A percentile compares a stretch with the other conserved stretches of the same genome.
phyloP scores from a whole-genome alignment of 2,888 invertebrate genomes.

The Chrysolina oricalcia region DNA sequence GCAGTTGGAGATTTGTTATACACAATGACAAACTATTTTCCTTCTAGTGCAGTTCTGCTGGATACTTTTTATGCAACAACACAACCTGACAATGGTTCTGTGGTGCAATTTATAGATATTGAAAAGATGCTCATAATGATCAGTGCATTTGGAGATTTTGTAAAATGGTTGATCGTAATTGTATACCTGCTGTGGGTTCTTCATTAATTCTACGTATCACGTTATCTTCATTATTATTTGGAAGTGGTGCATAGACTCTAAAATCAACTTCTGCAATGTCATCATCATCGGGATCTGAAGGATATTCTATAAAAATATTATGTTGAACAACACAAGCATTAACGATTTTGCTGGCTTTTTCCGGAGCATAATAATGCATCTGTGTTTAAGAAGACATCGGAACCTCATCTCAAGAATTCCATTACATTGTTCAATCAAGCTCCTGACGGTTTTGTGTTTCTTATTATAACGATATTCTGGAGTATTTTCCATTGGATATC shows the following conservation, averaged over 20 bases:
- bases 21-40: background rate
- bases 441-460: slow-evolving; percentile 35
- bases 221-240: slow-evolving; percentile 22
- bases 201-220: slow-evolving; percentile 31
- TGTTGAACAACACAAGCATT: slow-evolving; percentile 46
- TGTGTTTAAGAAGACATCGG: slow-evolving; percentile 44
- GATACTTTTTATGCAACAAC: background rate
- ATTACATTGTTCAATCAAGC: slow-evolving; percentile 35
- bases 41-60: slow-evolving; percentile 11
- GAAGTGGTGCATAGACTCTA: slow-evolving; percentile 17
- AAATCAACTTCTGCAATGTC: slow-evolving; percentile 29
- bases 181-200: slow-evolving; percentile 28
- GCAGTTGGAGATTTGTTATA: slow-evolving; percentile 14
- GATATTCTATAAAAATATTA: slow-evolving; percentile 38
- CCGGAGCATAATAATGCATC: slow-evolving; percentile 42
- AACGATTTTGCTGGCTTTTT: slow-evolving; percentile 39
- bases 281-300: slow-evolving; percentile 36
- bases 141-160: slow-evolving; percentile 16
- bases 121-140: slow-evolving; percentile 10
- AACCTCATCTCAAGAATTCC: slow-evolving; percentile 44
- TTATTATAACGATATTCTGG: slow-evolving; percentile 36
- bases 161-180: slow-evolving; percentile 20
- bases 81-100: slow-evolving; percentile 2
- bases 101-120: slow-evolving; percentile 2
- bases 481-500: slow-evolving; percentile 1